Evolutionary conservation across 2,888 invertebrate species (phyloP), one percentile per base, ranked within the genome.

Genomic region (Harpalus rubripes): DNA sequence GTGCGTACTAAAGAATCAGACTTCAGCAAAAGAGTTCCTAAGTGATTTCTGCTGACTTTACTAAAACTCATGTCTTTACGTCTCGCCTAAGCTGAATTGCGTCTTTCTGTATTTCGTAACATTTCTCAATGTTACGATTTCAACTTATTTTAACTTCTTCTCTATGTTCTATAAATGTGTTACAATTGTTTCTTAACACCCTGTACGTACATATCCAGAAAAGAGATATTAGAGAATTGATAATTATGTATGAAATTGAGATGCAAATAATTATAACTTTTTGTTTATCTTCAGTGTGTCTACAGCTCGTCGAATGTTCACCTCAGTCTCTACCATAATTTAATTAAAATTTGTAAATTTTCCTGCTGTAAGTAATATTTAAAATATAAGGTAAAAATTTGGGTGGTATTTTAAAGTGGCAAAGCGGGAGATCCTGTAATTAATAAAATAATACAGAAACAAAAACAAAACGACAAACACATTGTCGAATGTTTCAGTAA

Each of bases 401-500:
- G 4, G 44, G 44, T 10, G 44, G 44, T 8, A 52, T 52, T 52
- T 10, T 52, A 52, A 52, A 52, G 44, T 52, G 8, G 44, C 44
- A 4, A 52, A 44, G 22, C 32, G 32, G 32, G 44, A 52, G 44
- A 52, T 52, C 10, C 10, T 52, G 44, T 52, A 52, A 52, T 52
- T 52, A 52, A 52, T 52, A 52, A 52, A 61, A 61, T 61, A 61
- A 61, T 61, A 22, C 16, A 32, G 32, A 32, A 65, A 65, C n/a
- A 15, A 65, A 65, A 65, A 18, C 72, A 72, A 39, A 41, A 15
- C n/a, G 41, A 74, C 74, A 16, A 74, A 52, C 74, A 74, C 22
- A 74, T 74, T 74, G 74, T 74, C 52, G 52, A 74, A 74, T 18
- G 74, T 74, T 72, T 44, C 52, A 7, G 52, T 74, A 74, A 74